Conservation (phyloP, 2,888 invertebrate species). For the Hypsopygia costalis region DNA sequence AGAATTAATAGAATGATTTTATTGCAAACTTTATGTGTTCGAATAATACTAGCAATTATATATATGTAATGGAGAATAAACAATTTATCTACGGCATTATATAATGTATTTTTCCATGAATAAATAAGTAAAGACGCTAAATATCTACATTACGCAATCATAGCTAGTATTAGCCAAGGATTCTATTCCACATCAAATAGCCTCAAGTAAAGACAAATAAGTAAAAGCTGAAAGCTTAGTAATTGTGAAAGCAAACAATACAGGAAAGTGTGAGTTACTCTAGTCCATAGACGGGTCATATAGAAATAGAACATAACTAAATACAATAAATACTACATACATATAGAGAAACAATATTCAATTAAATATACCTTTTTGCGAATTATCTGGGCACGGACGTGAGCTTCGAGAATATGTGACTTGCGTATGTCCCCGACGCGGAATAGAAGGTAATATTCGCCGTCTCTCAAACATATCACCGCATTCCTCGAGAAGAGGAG, state of each 20-base stretch:
- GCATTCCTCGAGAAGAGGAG: conserved; percentile 96
- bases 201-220: conserved; percentile 1
- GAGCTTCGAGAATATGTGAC: conserved; percentile 98
- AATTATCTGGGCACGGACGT: conserved; percentile 96
- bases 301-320: not conserved
- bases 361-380: conserved; percentile 87
- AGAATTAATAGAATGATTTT: conserved; percentile 9
- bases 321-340: too few relatives aligned
- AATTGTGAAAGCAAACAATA: conserved; percentile 13
- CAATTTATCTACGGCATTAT: too few relatives aligned
- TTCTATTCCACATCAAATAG: too few relatives aligned
- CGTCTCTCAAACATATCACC: conserved; percentile 95
- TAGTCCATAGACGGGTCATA: conserved; percentile 22
- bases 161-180: too few relatives aligned
- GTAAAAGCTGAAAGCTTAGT: conserved; percentile 16
- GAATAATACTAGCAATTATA: too few relatives aligned
- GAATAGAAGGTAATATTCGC: conserved; percentile 94
- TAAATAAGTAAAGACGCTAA: too few relatives aligned
- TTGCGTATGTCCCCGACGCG: conserved; percentile 97
- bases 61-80: too few relatives aligned
- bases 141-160: too few relatives aligned
- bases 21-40: too few relatives aligned
- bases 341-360: too few relatives aligned
- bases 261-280: conserved; percentile 4
- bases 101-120: too few relatives aligned